These are phyloP conservation scores for Denticeps clupeoides DNA, from an alignment of 2,797 vertebrate genomes.

Conservation along the genomic window DNA sequence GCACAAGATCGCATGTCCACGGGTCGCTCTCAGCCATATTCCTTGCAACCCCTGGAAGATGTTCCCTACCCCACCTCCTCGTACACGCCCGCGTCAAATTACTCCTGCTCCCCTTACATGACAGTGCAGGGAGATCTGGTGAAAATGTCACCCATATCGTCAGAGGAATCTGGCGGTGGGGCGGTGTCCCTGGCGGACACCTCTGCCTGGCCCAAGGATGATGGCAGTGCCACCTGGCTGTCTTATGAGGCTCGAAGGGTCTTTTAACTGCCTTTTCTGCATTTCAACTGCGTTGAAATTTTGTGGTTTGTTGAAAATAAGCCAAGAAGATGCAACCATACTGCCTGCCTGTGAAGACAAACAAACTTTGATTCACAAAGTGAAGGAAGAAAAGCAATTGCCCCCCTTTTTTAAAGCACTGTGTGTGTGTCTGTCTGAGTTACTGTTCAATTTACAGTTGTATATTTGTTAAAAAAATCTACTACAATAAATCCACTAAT, in stretches of 20 bases:
- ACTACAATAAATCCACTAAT: too few relatives aligned
- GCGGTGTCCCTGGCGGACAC: constrained; percentile 43
- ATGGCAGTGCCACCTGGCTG: constrained; percentile 56
- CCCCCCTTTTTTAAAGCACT: too few relatives aligned
- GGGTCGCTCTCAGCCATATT: constrained; percentile 56
- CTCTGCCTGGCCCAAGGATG: constrained; percentile 64
- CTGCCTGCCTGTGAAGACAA: too few relatives aligned
- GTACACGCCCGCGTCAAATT: constrained; percentile 48
- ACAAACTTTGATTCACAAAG: too few relatives aligned
- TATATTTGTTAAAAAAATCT: too few relatives aligned
- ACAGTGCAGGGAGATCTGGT: constrained; percentile 47
- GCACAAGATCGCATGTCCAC: constrained; percentile 46
- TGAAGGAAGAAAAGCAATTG: too few relatives aligned
- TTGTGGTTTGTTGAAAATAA: too few relatives aligned
- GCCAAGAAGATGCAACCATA: too few relatives aligned
- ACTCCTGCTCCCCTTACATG: constrained; percentile 54
- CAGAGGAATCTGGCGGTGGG: constrained; percentile 39
- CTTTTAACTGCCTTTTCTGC: constrained; percentile 44
- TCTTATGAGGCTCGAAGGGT: constrained; percentile 59
- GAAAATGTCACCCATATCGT: constrained; percentile 46
- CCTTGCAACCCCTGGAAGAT: constrained; percentile 63
- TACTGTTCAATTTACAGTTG: too few relatives aligned
- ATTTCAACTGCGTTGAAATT: too few relatives aligned
- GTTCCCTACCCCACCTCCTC: constrained; percentile 46
- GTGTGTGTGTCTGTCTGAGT: too few relatives aligned